These are phyloP conservation scores for Altica lythri DNA, from an alignment of 2,888 invertebrate species.

Conservation along the genomic window DNA sequence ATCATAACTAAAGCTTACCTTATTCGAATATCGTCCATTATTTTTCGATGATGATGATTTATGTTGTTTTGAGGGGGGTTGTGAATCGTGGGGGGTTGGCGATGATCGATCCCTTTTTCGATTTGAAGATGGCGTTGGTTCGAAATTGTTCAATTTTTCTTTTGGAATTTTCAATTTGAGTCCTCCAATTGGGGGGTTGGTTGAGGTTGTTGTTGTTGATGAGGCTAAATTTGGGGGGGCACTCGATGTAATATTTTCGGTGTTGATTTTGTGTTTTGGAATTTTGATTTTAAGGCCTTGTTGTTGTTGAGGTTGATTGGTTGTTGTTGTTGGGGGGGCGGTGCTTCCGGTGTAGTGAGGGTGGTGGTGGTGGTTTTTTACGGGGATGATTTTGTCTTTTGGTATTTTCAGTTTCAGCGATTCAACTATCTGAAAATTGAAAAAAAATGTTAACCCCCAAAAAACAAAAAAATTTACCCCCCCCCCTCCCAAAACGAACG, in stretches of 20 bases:
- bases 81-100: too few species aligned
- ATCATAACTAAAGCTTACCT: conserved; percentile 52
- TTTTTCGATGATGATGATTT: conserved; percentile 53
- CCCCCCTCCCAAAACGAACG: too few species aligned
- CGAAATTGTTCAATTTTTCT: conserved; percentile 63
- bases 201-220: too few species aligned
- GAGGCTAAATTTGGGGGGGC: too few species aligned
- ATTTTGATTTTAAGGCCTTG: conserved; percentile 79
- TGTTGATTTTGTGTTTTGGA: conserved; percentile 73
- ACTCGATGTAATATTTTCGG: conserved; percentile 57
- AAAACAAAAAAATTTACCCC: too few species aligned
- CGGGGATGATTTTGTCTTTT: conserved; percentile 43
- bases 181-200: too few species aligned
- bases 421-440: conserved; percentile 51
- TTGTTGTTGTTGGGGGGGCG: too few species aligned
- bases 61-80: conserved; percentile 50
- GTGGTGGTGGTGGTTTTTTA: too few species aligned
- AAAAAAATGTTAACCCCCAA: too few species aligned
- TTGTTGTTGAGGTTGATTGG: conserved; percentile 41
- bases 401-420: conserved; percentile 60
- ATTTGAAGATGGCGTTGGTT: too few species aligned
- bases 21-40: conserved; percentile 54
- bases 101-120: conserved; percentile 36
- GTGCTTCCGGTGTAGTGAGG: too few species aligned
- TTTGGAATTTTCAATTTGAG: conserved; percentile 83